A percentile compares a stretch with the other conserved stretches of the same genome.
Conservation (phyloP, 2,888 invertebrate species). For the Agrochola macilenta region DNA sequence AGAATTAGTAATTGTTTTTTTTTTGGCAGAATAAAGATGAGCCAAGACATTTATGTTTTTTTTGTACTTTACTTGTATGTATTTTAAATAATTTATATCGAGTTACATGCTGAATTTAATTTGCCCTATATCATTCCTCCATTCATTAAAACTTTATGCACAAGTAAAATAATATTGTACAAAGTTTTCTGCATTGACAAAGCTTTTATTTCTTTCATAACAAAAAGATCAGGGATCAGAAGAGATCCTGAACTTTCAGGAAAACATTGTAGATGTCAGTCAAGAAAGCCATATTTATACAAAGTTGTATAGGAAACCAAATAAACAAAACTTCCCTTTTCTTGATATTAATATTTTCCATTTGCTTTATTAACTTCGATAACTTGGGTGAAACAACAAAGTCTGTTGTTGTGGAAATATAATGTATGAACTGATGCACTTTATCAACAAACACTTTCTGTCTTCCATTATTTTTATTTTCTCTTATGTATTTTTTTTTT, state of each 20-base stretch:
- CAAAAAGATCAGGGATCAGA: background rate
- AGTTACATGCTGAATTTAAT: too few species aligned
- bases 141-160: too few species aligned
- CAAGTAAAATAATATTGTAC: too few species aligned
- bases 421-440: slow-evolving; percentile 27
- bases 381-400: slow-evolving; percentile 8
- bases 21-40: too few species aligned
- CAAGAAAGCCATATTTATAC: slow-evolving; percentile 26
- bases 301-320: slow-evolving; percentile 33
- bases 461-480: background rate
- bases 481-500: too few species aligned
- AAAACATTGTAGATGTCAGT: slow-evolving; percentile 34
- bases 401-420: slow-evolving; percentile 11
- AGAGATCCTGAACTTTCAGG: slow-evolving; percentile 14
- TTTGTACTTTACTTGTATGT: too few species aligned
- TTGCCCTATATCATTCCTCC: too few species aligned
- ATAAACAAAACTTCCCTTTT: slow-evolving; percentile 44
- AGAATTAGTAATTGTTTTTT: too few species aligned
- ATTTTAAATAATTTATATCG: too few species aligned
- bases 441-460: background rate
- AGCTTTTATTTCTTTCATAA: background rate
- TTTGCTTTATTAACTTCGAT: slow-evolving; percentile 44
- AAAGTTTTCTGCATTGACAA: background rate
- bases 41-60: too few species aligned
- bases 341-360: slow-evolving; percentile 51